Base-by-base conservation (phyloP, 2,888 invertebrate species). In the Caenorhabditis imperialis region DNA sequence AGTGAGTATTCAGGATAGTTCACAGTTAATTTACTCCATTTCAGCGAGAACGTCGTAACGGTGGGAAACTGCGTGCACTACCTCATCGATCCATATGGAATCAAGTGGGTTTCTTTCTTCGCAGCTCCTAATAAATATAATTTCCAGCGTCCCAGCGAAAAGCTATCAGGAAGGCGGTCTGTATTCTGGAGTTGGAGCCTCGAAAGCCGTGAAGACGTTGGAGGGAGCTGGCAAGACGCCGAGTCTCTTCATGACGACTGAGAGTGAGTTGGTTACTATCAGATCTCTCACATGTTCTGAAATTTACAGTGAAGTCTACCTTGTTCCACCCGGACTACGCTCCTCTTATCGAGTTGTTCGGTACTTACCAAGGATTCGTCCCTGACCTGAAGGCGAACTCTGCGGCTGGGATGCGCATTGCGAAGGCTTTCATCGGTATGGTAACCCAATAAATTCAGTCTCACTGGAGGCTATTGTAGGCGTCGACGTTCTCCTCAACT, bases 191-290 rank as follows among this genome's bases (percentile, higher is more conserved):
- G 48, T 69, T 16, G 69, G 69, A 38, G 58, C 60, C 14, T 60
- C 69, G 12, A 69, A 69, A 18, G 38, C 69, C 10, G 69, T 69
- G n/a, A 69, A 69, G 33, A 58, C 69, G 12, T 33, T 60, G 23
- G 51, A 58, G 33, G 69, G 69, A 22, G 7, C 50, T 30, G 40
- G 18, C 8, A 42, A 55, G n/a, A 48, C 47, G 0, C 47, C 60
- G n/a, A 14, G 25, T 18, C 47, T 69, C 10, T 69, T 35, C 60
- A 69, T 69, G 69, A 54, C 60, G 3, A 54, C 60, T 6, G 69
- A 69, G 25, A 54, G 65, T 65, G 3, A 33, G 65, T 47, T 30
- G 7, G 20, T 27, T 37, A n/a, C 30, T 2, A 14, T 20, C 20
- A 10, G 22, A 30, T 25, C 20, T 10, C n/a, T 18, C n/a, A 35